Evolutionary conservation across 2,888 invertebrate species (phyloP).

Genomic region (Chymomyza fuscimana): DNA sequence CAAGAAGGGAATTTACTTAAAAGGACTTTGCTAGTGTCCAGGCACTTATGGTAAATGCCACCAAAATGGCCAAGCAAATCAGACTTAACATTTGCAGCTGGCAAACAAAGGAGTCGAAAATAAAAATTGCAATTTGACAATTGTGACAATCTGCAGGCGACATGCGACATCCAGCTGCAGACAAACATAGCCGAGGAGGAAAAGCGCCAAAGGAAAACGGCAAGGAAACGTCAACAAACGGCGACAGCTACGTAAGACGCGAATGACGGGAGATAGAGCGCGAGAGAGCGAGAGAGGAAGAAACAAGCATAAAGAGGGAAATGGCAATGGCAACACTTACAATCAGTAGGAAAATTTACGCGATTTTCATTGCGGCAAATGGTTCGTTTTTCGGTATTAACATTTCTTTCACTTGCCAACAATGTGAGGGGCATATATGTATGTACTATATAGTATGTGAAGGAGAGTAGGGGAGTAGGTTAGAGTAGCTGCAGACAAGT

Average conservation of each 20-base stretch:
- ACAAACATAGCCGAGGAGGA: not conserved
- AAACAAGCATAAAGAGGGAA: not conserved
- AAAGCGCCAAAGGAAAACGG: not conserved
- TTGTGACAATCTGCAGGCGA: slow-evolving; percentile 74
- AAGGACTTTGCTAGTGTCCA: slow-evolving; percentile 29
- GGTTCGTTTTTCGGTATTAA: slow-evolving; percentile 72
- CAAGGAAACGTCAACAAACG: slow-evolving; percentile 38
- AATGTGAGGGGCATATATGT: slow-evolving; percentile 2
- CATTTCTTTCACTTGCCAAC: slow-evolving; percentile 60
- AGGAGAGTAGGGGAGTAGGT: not conserved
- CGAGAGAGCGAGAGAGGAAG: not conserved
- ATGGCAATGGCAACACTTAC: slow-evolving; percentile 63
- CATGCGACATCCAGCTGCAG: slow-evolving; percentile 31
- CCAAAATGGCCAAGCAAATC: slow-evolving; percentile 68
- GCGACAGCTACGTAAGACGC: slow-evolving; percentile 28
- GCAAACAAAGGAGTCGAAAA: slow-evolving; percentile 26
- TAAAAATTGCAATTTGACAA: slow-evolving; percentile 72
- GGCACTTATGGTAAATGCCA: slow-evolving; percentile 50
- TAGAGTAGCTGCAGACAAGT: not conserved
- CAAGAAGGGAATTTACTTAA: not conserved
- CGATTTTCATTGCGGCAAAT: slow-evolving; percentile 75
- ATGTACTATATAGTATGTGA: not conserved
- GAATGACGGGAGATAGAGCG: not conserved
- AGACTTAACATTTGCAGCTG: slow-evolving; percentile 16
- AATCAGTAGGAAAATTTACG: slow-evolving; percentile 74